phyloP scores from a whole-genome alignment of 1,140 invertebrate genomes.

The Asbolus verrucosus region DNA sequence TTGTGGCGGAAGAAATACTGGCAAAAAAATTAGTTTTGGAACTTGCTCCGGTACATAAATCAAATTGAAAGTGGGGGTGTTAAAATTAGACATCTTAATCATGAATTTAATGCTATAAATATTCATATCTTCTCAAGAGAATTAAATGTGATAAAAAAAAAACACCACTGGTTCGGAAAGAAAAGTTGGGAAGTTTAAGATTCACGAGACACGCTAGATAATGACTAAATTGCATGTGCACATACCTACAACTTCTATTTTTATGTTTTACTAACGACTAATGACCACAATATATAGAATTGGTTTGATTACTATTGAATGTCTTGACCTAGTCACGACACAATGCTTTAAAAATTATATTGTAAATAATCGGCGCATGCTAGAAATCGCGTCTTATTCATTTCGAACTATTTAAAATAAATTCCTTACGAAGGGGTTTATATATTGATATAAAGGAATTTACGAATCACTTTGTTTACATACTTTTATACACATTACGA shows the following conservation, averaged over 20 bases:
- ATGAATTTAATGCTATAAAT: slow-evolving; percentile 50
- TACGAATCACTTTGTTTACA: neutral
- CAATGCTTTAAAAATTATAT: slow-evolving; percentile 15
- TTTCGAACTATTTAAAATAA: no score
- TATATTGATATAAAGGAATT: no score
- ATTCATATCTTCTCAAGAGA: slow-evolving; percentile 48
- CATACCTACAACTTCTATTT: slow-evolving; percentile 44
- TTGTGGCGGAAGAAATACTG: slow-evolving; percentile 29
- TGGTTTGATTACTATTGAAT: slow-evolving; percentile 44
- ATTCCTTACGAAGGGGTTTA: no score
- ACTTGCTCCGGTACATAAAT: slow-evolving; percentile 44
- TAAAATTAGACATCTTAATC: slow-evolving; percentile 50
- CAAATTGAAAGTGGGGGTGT: slow-evolving; percentile 46
- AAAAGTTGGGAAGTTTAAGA: slow-evolving; percentile 45
- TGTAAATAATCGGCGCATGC: neutral
- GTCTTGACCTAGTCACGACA: slow-evolving; percentile 35
- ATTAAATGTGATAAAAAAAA: slow-evolving; percentile 49
- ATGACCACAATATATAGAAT: slow-evolving; percentile 43
- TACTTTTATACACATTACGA: no score
- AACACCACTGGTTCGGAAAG: slow-evolving; percentile 34
- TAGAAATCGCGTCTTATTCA: no score
- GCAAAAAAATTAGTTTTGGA: slow-evolving; percentile 36
- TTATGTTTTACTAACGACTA: slow-evolving; percentile 42
- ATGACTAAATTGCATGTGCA: slow-evolving; percentile 45
- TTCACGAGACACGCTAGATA: slow-evolving; percentile 45